Evolutionary conservation across 2,113 vertebrate genomes (phyloP), one percentile per base, ranked within the genome.

Genomic region (Macrotus californicus): DNA sequence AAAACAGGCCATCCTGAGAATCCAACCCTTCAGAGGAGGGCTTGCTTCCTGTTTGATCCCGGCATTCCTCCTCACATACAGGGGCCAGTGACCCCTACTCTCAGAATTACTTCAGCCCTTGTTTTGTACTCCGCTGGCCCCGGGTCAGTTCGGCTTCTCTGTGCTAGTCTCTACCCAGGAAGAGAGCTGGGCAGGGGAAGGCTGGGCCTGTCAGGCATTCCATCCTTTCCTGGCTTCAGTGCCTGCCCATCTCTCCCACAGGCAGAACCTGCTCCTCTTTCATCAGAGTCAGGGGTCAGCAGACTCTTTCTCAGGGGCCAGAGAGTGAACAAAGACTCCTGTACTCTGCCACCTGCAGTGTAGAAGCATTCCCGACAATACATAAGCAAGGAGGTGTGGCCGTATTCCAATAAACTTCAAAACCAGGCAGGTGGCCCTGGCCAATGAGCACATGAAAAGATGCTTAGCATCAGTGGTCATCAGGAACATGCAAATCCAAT

Each of bases 51-150:
- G 3, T 59, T 15, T 15, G 76, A 84, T 7, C 36, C 54, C 34
- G 43, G 56, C 26, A 4, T 22, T 16, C 46, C 29, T 31, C 13
- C 93, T 50, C 34, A 72, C 72, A 13, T 1, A 8, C 12, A 0
- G n/a, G 8, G 34, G 21, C 83, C 76, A 8, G 7, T 2, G 3
- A 5, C 41, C 6, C 12, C 26, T 7, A 0, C 19, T 24, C 13
- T 52, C 29, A 46, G 61, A 90, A 34, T 8, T 11, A 0, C n/a
- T 8, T 19, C 10, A 46, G 36, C 46, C 39, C 46, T 2, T 2
- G 24, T 56, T 69, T 22, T 50, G 1, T 3, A 14, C 24, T 31
- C 52, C 31, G 1, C 67, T 13, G 3, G n/a, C 34, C 39, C 8
- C 2, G 7, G 10, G 1, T 15, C 61, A 54, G 48, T 73, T 29